A percentile compares a stretch with the other conserved stretches of the same genome.
These are phyloP conservation scores for Prinia subflava DNA, from an alignment of 2,113 vertebrate genomes.

Conservation along the genomic window DNA sequence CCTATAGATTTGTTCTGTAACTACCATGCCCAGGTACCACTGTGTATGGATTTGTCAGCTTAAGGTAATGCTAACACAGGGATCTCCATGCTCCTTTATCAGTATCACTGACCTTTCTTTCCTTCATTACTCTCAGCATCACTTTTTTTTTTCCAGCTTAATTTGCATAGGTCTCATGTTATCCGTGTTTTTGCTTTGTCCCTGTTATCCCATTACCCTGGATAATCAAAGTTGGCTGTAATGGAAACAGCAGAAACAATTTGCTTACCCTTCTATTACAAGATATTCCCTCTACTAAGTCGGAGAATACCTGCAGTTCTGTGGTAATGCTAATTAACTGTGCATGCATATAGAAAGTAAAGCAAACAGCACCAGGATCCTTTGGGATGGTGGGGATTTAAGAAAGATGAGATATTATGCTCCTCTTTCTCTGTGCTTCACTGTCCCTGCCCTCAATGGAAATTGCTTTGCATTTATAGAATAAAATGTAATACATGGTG, in stretches of 20 bases:
- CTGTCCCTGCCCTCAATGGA: not conserved
- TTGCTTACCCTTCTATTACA: constrained; percentile 57
- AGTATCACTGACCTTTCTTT: constrained; percentile 21
- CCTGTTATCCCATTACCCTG: constrained; percentile 60
- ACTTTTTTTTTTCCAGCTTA: not conserved
- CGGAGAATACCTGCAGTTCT: constrained; percentile 49
- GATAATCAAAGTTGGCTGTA: constrained; percentile 62
- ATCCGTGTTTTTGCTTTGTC: constrained; percentile 47
- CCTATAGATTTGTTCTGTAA: not conserved
- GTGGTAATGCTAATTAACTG: constrained; percentile 53
- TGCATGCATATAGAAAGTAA: constrained; percentile 44
- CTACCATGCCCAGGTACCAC: not conserved
- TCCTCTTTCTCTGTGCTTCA: constrained; percentile 21
- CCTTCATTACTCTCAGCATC: not conserved
- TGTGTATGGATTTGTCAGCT: not conserved
- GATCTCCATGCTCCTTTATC: not conserved
- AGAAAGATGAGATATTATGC: constrained; percentile 47
- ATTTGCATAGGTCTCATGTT: constrained; percentile 48
- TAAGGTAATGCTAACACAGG: not conserved
- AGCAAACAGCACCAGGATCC: not conserved
- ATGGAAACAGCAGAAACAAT: constrained; percentile 55
- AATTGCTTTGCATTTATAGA: not conserved
- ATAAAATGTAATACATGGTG: not conserved
- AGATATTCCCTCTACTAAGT: constrained; percentile 36
- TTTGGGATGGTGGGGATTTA: constrained; percentile 51